phyloP scores from a whole-genome alignment of 35 echinoderm and acorn worm genomes.

The Stichopus chloronotus region DNA sequence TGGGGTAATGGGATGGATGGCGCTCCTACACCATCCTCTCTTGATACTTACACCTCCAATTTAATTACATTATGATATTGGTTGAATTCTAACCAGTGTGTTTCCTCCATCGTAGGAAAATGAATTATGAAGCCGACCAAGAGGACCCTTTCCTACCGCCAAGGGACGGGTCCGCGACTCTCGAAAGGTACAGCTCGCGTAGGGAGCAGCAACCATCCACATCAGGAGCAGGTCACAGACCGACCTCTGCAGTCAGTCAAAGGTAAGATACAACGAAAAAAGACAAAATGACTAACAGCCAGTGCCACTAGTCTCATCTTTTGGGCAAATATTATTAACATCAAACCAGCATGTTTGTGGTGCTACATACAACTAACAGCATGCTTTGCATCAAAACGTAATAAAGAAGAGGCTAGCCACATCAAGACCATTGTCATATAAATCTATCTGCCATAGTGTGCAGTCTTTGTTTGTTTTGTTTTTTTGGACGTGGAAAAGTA shows the following conservation, averaged over 20 bases:
- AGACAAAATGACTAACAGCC: too few species aligned
- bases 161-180: constrained; percentile 40
- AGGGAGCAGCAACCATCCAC: constrained; percentile 43
- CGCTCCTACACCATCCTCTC: too few species aligned
- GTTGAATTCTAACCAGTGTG: too few species aligned
- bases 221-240: constrained; percentile 30
- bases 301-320: too few species aligned
- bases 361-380: not conserved
- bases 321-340: not conserved
- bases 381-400: not conserved
- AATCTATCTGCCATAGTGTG: too few species aligned
- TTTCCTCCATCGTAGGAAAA: constrained; percentile 20
- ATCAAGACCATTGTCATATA: too few species aligned
- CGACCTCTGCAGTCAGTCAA: constrained; percentile 38
- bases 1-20: too few species aligned
- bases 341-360: not conserved
- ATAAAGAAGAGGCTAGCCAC: too few species aligned
- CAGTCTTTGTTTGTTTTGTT: too few species aligned
- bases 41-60: too few species aligned
- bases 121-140: constrained; percentile 49
- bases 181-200: constrained; percentile 35
- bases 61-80: too few species aligned
- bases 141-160: constrained; percentile 58
- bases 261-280: not conserved
- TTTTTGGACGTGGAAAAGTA: too few species aligned